phyloP scores from a whole-genome alignment of 2,797 vertebrate species.

The Notamacropus eugenii region DNA sequence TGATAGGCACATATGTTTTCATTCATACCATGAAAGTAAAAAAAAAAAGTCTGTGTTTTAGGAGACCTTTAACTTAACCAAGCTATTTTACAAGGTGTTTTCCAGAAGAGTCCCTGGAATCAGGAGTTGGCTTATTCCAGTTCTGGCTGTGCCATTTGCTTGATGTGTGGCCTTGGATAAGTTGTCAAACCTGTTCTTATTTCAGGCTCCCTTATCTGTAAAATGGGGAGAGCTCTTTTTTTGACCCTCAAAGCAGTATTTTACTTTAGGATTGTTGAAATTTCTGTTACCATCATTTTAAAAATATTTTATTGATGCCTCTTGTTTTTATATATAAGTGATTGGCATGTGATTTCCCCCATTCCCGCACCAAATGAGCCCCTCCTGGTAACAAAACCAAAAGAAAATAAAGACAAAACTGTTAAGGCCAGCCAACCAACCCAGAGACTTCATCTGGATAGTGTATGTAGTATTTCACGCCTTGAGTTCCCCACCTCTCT shows the following conservation, averaged over 20 bases:
- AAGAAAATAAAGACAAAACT: neutral
- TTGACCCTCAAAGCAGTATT: neutral
- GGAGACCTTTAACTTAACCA: constrained; percentile 5
- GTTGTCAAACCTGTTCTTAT: constrained; percentile 24
- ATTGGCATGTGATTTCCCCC: neutral
- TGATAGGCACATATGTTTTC: neutral
- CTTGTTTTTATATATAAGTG: neutral
- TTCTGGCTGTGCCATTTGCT: neutral
- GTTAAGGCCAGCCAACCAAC: neutral
- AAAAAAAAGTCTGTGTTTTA: neutral
- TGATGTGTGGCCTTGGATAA: constrained; percentile 34
- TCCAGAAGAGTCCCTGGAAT: constrained; percentile 12
- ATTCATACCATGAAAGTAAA: neutral
- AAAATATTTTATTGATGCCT: neutral
- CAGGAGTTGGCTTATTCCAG: constrained; percentile 21
- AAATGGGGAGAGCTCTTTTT: neutral
- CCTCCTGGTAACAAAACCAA: neutral
- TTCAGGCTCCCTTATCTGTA: constrained; percentile 44
- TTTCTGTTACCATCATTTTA: constrained; percentile 9
- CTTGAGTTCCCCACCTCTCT: neutral
- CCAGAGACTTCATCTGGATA: neutral
- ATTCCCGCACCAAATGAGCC: neutral
- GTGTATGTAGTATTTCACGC: neutral
- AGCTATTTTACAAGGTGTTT: constrained; percentile 7
- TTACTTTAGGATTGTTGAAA: constrained; percentile 4